These are phyloP conservation scores for Xestia sexstrigata DNA, from an alignment of 2,888 invertebrate genomes.

Conservation along the genomic window DNA sequence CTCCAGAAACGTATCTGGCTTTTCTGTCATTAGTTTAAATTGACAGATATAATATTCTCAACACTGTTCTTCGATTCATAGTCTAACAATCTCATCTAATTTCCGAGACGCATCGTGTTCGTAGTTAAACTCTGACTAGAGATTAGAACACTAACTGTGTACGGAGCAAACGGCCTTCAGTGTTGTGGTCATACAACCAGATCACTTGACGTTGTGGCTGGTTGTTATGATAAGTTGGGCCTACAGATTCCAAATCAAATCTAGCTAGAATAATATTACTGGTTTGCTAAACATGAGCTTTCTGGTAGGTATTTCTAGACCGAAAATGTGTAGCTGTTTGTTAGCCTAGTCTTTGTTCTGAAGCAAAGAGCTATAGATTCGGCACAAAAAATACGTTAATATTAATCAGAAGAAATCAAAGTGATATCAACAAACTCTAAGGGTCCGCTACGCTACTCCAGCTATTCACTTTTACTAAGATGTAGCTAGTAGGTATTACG, in stretches of 20 bases:
- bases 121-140: constrained; percentile 40
- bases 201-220: constrained; percentile 5
- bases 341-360: not conserved
- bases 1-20: not conserved
- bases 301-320: not conserved
- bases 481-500: not conserved
- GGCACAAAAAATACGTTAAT: not conserved
- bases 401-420: constrained; percentile 3
- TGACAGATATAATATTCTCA: not conserved
- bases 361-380: not conserved
- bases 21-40: not conserved
- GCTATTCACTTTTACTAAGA: not conserved
- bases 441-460: not conserved
- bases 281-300: not conserved
- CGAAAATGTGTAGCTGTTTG: too few relatives aligned
- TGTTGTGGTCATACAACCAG: not conserved
- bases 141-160: constrained; percentile 27
- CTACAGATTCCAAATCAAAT: constrained; percentile 5
- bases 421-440: too few relatives aligned
- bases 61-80: not conserved
- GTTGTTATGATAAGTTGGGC: not conserved
- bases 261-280: not conserved
- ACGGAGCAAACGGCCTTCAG: constrained; percentile 5
- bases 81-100: not conserved
- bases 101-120: constrained; percentile 1